phyloP scores from a whole-genome alignment of 2,113 vertebrate genomes.

The Cebidichthys violaceus region DNA sequence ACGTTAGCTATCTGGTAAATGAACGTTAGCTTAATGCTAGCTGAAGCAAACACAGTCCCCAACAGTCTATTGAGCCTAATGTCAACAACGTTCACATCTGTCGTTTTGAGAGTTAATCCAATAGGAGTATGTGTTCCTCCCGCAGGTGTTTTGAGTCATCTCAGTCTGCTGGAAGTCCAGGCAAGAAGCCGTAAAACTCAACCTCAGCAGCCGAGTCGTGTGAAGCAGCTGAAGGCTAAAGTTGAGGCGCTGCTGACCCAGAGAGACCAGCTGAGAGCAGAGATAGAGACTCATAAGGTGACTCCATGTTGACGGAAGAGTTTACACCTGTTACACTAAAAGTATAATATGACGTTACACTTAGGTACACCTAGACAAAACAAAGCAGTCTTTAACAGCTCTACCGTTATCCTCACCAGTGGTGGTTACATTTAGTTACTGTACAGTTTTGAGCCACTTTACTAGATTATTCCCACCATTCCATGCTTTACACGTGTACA shows the following conservation, averaged over 20 bases:
- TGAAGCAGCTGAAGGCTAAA: constrained; percentile 64
- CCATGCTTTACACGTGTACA: no score
- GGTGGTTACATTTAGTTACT: no score
- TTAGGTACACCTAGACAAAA: no score
- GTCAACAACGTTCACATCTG: not conserved
- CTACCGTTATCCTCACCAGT: no score
- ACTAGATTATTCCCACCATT: no score
- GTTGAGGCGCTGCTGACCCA: constrained; percentile 59
- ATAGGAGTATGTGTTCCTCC: not conserved
- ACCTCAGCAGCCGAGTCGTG: constrained; percentile 48
- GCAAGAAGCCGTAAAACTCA: constrained; percentile 23
- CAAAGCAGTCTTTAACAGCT: not conserved
- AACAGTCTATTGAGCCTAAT: not conserved
- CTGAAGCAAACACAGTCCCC: not conserved
- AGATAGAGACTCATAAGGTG: constrained; percentile 69
- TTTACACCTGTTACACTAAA: no score
- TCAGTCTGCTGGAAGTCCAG: constrained; percentile 71
- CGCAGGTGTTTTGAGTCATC: constrained; percentile 74
- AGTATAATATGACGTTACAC: no score
- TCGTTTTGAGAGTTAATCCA: not conserved
- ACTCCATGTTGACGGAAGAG: no score
- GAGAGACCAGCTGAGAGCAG: constrained; percentile 72
- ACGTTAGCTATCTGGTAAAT: not conserved
- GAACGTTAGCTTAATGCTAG: not conserved
- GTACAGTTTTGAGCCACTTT: no score